These are phyloP conservation scores for Chanos chanos DNA, from an alignment of 2,797 vertebrate genomes.

Conservation along the genomic window DNA sequence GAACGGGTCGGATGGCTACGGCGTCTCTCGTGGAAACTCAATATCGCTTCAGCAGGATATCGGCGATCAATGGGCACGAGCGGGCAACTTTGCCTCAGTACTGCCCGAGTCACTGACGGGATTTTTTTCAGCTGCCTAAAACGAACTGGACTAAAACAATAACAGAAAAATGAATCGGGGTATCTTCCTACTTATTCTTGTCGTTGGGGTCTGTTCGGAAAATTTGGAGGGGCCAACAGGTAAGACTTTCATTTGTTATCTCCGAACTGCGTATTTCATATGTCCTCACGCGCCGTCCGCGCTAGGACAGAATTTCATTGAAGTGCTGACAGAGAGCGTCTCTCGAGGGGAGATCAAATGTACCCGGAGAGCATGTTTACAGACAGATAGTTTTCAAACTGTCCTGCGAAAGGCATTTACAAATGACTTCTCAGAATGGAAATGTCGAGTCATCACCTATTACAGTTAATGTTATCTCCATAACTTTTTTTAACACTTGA, in stretches of 20 bases:
- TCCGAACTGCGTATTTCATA: neutral
- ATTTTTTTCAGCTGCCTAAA: slow-evolving; percentile 48
- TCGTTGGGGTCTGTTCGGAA: slow-evolving; percentile 63
- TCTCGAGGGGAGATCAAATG: no score
- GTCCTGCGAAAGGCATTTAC: no score
- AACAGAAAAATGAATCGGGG: slow-evolving; percentile 56
- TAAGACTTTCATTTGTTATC: slow-evolving; percentile 36
- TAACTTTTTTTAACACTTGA: no score
- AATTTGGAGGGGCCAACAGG: slow-evolving; percentile 74
- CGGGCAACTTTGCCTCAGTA: slow-evolving; percentile 57
- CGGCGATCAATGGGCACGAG: slow-evolving; percentile 46
- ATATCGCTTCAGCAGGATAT: slow-evolving; percentile 43
- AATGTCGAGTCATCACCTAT: no score
- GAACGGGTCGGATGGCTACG: slow-evolving; percentile 47
- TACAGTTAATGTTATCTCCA: no score
- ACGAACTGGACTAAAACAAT: slow-evolving; percentile 62
- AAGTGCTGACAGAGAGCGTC: no score
- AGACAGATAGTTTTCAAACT: no score
- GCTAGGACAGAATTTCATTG: no score
- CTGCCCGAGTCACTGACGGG: slow-evolving; percentile 49
- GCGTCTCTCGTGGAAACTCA: slow-evolving; percentile 40
- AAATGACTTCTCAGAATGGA: no score
- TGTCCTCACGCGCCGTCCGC: neutral
- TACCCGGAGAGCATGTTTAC: no score
- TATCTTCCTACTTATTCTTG: slow-evolving; percentile 63